These are phyloP conservation scores for Apostichopus californicus DNA, from an alignment of 35 echinoderm and acorn worm species.

Conservation along the genomic window DNA sequence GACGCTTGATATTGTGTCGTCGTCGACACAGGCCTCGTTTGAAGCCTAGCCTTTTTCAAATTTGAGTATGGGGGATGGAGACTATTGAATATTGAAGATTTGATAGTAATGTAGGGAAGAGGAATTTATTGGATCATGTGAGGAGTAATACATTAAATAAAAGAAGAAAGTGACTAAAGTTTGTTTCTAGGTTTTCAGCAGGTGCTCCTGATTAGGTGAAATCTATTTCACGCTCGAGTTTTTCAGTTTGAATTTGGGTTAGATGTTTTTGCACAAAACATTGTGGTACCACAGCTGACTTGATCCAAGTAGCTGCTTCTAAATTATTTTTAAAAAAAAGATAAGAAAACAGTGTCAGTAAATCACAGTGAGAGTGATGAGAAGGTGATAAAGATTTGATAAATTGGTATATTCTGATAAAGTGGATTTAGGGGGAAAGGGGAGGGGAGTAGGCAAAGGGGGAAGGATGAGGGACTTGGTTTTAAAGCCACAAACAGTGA, in stretches of 20 bases:
- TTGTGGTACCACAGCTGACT: background rate
- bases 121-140: conserved; percentile 6
- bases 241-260: conserved; percentile 18
- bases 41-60: conserved; percentile 1
- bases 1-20: background rate
- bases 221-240: conserved; percentile 4
- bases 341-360: no score
- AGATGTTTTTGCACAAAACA: conserved; percentile 16
- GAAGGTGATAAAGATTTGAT: no score
- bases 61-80: background rate
- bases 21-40: background rate
- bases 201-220: conserved; percentile 21
- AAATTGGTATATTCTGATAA: no score
- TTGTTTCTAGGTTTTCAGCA: conserved; percentile 6
- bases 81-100: background rate
- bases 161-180: background rate
- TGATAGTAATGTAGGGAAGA: conserved; percentile 1
- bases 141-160: conserved; percentile 11
- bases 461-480: no score
- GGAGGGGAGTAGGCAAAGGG: no score
- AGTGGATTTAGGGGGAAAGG: no score
- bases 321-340: no score
- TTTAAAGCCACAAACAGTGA: no score
- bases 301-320: no score
- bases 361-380: no score